Base-by-base conservation (phyloP, 2,113 vertebrate genomes). In the cat (Felis catus) region DNA sequence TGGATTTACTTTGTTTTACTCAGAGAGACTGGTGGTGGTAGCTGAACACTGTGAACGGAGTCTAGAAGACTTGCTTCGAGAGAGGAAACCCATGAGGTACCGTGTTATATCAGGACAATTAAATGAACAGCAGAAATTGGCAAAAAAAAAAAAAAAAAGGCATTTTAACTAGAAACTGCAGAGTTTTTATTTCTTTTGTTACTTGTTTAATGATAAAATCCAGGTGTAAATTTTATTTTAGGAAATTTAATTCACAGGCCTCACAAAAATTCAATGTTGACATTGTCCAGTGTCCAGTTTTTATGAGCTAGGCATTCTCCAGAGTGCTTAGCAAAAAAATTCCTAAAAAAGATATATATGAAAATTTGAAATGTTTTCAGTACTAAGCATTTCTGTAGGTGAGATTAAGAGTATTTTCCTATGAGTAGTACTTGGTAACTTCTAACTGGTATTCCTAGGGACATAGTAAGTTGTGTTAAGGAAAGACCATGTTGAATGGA, bases 21-120 rank as follows among this genome's bases (percentile, higher is more conserved):
- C 97, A 99, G 99, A 99, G 97, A 99, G 99, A 41, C 99, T 99
- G 89, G 99, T 99, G 96, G 99, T 99, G 88, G 99, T 99, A 1
- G 99, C 99, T 81, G 99, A 99, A 92, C 99, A 99, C 97, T 99
- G 99, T 98, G 99, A 99, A 91, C 99, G 80, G 94, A 99, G 99
- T 95, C 98, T 99, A 88, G 99, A 99, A 98, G 99, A 99, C 95
- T 98, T 99, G 96, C 99, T 99, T 63, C 99, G 99, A 97, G 99
- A 99, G 86, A 98, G 99, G 71, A 99, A 99, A 92, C 98, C 99
- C 53, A 98, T 98, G 95, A 99, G 99, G 99, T 99, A 98, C 96
- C 87, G 89, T 95, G 15, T 78, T 36, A 21, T 71, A 53, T 78
- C 19, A 86, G 41, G 29, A 41, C 58, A 51, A 61, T 66, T 45